Evolutionary conservation across 2,888 invertebrate genomes (phyloP).

Genomic region (Flexamia atlantica): DNA sequence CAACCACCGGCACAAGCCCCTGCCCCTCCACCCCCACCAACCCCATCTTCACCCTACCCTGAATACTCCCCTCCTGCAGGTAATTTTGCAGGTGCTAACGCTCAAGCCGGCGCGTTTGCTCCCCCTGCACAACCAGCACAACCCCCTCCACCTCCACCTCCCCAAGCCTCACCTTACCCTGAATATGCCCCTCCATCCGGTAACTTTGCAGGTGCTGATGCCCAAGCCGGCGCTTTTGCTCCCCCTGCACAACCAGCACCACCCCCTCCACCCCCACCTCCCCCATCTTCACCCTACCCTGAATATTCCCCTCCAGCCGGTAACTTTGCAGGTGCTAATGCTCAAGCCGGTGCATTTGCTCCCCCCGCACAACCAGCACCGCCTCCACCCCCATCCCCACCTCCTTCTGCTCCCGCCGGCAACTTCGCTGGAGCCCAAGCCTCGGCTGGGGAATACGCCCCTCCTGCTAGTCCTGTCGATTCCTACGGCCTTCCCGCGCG

Average conservation of each 20-base stretch:
- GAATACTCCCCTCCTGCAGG: constrained; percentile 12
- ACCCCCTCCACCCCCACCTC: constrained; percentile 3
- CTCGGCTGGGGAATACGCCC: constrained; percentile 3
- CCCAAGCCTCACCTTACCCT: not conserved
- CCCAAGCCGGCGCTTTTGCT: not conserved
- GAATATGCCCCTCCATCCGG: constrained; percentile 1
- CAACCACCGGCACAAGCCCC: not conserved
- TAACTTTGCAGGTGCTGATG: constrained; percentile 22
- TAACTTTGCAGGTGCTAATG: constrained; percentile 5
- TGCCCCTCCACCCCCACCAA: not conserved
- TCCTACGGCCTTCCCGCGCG: not conserved
- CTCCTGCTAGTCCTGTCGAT: not conserved
- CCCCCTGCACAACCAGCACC: not conserved
- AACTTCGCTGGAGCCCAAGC: constrained; percentile 27
- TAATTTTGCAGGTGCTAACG: constrained; percentile 17
- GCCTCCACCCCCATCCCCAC: constrained; percentile 10
- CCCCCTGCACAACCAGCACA: not conserved
- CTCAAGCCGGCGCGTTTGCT: constrained; percentile 10
- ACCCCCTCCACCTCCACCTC: not conserved
- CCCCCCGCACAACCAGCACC: not conserved
- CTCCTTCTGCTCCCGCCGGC: not conserved
- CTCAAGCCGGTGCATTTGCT: constrained; percentile 2
- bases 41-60: not conserved
- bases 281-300: not conserved
- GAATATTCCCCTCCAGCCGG: not conserved